Percentiles rank a stretch among this genome's conserved stretches.
Conservation (phyloP, 2,888 invertebrate genomes). For the Cantharis lateralis region DNA sequence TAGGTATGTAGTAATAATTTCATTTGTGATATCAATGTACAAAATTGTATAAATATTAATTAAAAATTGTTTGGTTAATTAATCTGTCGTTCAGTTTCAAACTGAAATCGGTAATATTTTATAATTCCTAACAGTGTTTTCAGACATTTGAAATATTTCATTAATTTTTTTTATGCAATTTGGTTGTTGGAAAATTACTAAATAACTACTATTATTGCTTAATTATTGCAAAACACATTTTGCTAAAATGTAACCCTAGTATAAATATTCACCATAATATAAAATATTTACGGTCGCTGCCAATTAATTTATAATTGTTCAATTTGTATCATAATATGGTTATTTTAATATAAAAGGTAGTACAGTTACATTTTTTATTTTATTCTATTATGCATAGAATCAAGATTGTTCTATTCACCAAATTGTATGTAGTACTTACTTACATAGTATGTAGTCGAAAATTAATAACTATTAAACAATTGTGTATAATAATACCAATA, state of each 20-base stretch:
- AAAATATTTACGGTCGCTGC: neutral
- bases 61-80: neutral
- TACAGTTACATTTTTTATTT: neutral
- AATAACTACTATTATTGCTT: neutral
- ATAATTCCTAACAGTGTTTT: neutral
- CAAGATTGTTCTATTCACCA: too few relatives aligned
- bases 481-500: neutral
- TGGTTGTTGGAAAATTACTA: neutral
- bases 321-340: neutral
- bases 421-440: too few relatives aligned
- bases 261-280: neutral
- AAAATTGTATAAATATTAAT: neutral
- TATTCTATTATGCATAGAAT: neutral
- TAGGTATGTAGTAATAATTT: neutral
- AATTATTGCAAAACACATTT: neutral
- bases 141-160: neutral
- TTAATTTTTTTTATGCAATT: neutral
- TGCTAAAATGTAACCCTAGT: neutral
- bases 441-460: too few relatives aligned
- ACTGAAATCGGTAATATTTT: neutral
- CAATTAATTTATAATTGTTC: neutral
- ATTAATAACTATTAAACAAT: neutral
- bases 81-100: neutral
- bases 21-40: neutral
- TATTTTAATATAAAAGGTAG: neutral